Base-by-base conservation (phyloP, 2,113 vertebrate genomes). In the Chitala chitala region DNA sequence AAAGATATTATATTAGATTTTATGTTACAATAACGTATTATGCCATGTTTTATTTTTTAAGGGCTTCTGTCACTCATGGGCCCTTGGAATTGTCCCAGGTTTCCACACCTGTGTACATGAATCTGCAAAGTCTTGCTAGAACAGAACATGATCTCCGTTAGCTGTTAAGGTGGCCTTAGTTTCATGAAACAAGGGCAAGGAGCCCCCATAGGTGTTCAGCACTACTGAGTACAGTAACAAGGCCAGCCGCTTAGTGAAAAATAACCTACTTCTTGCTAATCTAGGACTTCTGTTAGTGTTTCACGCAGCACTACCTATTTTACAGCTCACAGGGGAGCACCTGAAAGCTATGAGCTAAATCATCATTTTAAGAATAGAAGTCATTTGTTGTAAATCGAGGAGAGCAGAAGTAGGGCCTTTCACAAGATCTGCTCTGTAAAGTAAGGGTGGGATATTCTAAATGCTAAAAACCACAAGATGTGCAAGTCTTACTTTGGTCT, bases 241-340 rank as follows among this genome's bases (percentile, higher is more conserved):
- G 78, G 75, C 78, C 80, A 86, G 82, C 81, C 80, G 29, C 46
- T 12, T 31, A 38, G 36, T 48, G 70, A 71, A 61, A 20, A 69
- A 78, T 89, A 88, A 87, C 87, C 89, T 77, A 84, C 76, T 91
- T 89, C 72, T 75, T 77, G 64, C 79, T 80, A 84, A 88, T 89
- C 83, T 87, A 84, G 84, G 86, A 80, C 80, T 68, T 78, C 55
- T 74, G 82, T 81, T 80, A 74, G 82, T 75, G 77, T 79, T 76
- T 69, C 75, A 74, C 68, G 66, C 44, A 69, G 58, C 63, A 56
- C 73, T 20, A 22, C 79, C 73, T 76, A 78, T 86, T 86, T 84
- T 78, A 81, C 79, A 74, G 74, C 74, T 54, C 80, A 66, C 81
- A 72, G 48, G 70, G 78, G 75, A 74, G 63, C 50, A 65, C 73